These are phyloP conservation scores for Criorhina ranunculi DNA, from an alignment of 2,888 invertebrate species.

Conservation along the genomic window DNA sequence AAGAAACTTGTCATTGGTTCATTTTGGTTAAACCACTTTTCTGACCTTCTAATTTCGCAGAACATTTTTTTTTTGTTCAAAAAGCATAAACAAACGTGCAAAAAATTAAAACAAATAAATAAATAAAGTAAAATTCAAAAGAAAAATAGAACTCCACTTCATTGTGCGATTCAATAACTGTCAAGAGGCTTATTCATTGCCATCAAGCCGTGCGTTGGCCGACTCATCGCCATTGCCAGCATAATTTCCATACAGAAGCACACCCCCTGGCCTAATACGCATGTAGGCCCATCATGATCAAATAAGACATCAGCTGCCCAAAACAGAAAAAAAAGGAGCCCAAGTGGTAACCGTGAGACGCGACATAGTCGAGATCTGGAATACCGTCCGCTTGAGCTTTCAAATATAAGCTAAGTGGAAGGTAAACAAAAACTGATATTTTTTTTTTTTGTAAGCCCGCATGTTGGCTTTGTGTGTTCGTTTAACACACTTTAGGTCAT, in stretches of 20 bases:
- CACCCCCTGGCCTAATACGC: slow-evolving; percentile 52
- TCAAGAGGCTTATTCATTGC: slow-evolving; percentile 31
- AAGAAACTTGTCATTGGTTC: neutral
- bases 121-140: slow-evolving; percentile 28
- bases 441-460: slow-evolving; percentile 7
- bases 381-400: slow-evolving; percentile 55
- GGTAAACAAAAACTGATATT: slow-evolving; percentile 54
- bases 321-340: slow-evolving; percentile 49
- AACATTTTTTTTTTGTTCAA: neutral
- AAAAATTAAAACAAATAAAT: slow-evolving; percentile 16
- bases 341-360: slow-evolving; percentile 41
- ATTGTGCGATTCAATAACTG: slow-evolving; percentile 46
- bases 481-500: slow-evolving; percentile 54
- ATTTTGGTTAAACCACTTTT: neutral
- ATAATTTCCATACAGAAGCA: slow-evolving; percentile 55
- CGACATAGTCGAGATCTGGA: slow-evolving; percentile 60
- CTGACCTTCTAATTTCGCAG: slow-evolving; percentile 12
- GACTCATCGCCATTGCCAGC: slow-evolving; percentile 11
- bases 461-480: slow-evolving; percentile 37
- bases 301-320: slow-evolving; percentile 53
- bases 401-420: slow-evolving; percentile 63
- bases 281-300: slow-evolving; percentile 38
- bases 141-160: slow-evolving; percentile 40
- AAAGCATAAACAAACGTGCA: neutral
- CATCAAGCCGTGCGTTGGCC: slow-evolving; percentile 8